Conservation (phyloP, 2,888 invertebrate species). For the Apeira syringaria region DNA sequence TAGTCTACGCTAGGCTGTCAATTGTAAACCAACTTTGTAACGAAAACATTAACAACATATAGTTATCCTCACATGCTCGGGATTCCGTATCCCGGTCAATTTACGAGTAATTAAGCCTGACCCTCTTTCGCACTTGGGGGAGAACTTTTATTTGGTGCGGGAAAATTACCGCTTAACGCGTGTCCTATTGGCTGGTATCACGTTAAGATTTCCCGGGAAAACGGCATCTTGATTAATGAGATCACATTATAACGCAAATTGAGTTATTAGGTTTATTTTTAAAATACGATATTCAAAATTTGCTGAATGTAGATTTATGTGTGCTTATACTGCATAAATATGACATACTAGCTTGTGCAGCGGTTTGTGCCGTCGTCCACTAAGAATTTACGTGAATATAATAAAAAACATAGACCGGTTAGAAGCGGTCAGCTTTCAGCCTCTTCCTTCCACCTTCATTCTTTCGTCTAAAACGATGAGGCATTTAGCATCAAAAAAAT, state of each 20-base stretch:
- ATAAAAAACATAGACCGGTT: too few relatives aligned
- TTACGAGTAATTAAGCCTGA: slow-evolving; percentile 82
- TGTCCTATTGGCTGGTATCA: slow-evolving; percentile 62
- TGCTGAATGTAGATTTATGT: too few relatives aligned
- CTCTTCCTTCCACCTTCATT: too few relatives aligned
- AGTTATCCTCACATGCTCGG: slow-evolving; percentile 64
- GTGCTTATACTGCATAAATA: too few relatives aligned
- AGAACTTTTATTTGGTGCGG: slow-evolving; percentile 76
- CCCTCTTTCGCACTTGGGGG: slow-evolving; percentile 74
- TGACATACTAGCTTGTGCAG: too few relatives aligned
- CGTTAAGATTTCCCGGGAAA: slow-evolving; percentile 57
- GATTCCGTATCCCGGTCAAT: slow-evolving; percentile 77
- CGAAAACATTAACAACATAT: slow-evolving; percentile 39
- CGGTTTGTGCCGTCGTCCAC: too few relatives aligned
- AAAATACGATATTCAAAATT: too few relatives aligned
- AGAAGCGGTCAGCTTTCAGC: too few relatives aligned
- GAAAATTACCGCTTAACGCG: slow-evolving; percentile 64
- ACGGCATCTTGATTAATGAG: slow-evolving; percentile 57
- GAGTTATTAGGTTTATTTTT: background rate
- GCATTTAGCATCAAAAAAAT: too few relatives aligned
- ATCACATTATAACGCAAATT: slow-evolving; percentile 37
- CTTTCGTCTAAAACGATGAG: too few relatives aligned
- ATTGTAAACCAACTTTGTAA: background rate
- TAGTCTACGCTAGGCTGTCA: too few relatives aligned
- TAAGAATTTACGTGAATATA: too few relatives aligned